Evolutionary conservation across 2,113 vertebrate species (phyloP), one percentile per base, ranked within the genome.

Genomic region (Dicerorhinus sumatrensis): DNA sequence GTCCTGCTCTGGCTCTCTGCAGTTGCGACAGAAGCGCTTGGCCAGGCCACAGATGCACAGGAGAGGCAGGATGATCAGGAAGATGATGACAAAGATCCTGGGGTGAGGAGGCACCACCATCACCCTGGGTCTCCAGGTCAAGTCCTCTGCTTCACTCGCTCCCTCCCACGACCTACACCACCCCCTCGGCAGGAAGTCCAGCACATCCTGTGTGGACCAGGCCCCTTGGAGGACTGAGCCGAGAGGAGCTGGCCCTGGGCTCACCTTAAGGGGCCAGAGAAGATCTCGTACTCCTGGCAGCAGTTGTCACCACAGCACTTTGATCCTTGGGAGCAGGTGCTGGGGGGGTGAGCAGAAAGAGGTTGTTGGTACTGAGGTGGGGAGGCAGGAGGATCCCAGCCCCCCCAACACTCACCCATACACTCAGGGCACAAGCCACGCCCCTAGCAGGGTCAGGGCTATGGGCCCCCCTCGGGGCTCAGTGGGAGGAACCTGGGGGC

Each of bases 51-150:
- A 98, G 80, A 97, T 36, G 82, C 87, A 98, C 69, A 98, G 1
- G n/a, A 98, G 39, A 20, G 90, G 84, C 6, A 97, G 0, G 7
- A 94, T 0, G 65, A 89, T 10, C 13, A 89, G n/a, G 36, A 95
- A 51, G 65, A 91, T 31, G 89, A 96, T 73, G 92, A 97, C 0
- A 20, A 97, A 88, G n/a, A 92, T 36, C 83, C 98, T 98, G 80
- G 54, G 10, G 25, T 9, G 5, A 46, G 70, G 33, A 58, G 36
- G 16, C 48, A 63, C 13, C 70, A 8, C 0, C 7, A 5, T 81
- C 62, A n/a, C 65, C 33, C 73, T 17, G 23, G 89, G 46, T 25
- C 21, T 25, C 82, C 14, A 62, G 80, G 25, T 20, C 3, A 23
- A 31, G 27, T 58, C n/a, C 42, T 70, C 36, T 1, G 2, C 42